Conservation (phyloP, 2,888 invertebrate species). For the Dynastes tityus region DNA sequence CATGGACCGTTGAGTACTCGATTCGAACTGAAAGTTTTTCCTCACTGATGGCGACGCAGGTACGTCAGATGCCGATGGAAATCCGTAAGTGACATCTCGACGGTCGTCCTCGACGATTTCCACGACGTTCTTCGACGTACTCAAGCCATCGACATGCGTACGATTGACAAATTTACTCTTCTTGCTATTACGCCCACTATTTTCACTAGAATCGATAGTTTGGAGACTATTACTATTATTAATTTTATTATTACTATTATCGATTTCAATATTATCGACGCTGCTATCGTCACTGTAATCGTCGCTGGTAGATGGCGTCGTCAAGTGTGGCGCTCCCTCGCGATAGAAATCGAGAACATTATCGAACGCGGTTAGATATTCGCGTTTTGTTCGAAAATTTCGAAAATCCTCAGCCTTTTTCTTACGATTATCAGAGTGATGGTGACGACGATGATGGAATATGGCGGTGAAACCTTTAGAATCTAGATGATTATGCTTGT, state of each 20-base stretch:
- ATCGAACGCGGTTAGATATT: slow-evolving; percentile 54
- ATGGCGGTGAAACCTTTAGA: slow-evolving; percentile 59
- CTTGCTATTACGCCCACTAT: background rate
- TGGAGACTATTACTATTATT: background rate
- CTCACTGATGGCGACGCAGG: slow-evolving; percentile 28
- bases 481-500: slow-evolving; percentile 50
- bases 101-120: slow-evolving; percentile 5
- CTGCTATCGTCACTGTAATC: background rate
- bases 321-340: slow-evolving; percentile 10
- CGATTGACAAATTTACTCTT: background rate
- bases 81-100: slow-evolving; percentile 25
- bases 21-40: slow-evolving; percentile 48
- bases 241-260: background rate
- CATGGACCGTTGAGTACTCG: slow-evolving; percentile 63
- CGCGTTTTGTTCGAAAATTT: slow-evolving; percentile 58
- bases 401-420: slow-evolving; percentile 52
- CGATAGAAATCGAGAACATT: slow-evolving; percentile 50
- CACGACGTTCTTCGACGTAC: background rate
- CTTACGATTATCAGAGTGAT: background rate
- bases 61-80: background rate
- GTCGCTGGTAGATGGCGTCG: background rate
- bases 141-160: background rate
- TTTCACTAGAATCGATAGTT: background rate
- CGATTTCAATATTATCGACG: background rate
- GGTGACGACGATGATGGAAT: slow-evolving; percentile 7